Base-by-base conservation (phyloP, 1,140 invertebrate genomes). In the Trichonephila clavata region DNA sequence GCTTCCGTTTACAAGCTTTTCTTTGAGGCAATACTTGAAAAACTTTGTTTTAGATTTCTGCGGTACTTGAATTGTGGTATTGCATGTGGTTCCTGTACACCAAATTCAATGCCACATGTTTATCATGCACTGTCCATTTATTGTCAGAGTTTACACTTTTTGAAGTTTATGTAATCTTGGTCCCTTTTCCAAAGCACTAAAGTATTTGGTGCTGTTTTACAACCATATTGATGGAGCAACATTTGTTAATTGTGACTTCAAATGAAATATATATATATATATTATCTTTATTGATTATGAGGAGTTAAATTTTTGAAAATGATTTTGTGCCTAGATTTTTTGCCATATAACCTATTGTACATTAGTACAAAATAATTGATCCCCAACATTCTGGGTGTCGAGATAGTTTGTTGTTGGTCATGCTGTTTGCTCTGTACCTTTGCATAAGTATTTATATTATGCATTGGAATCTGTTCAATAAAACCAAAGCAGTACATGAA, bases 171-270 rank as follows among this genome's bases (percentile, higher is more conserved):
- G 84, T 90, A 65, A 86, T 93, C 81, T 94, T 94, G 94, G 84
- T 94, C 88, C 88, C 92, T 94, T 94, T 94, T 94, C 94, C 90
- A 92, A 88, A 83, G 93, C 93, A 94, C 94, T 92, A 50, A 94
- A 92, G 94, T 94, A 92, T 94, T 94, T 94, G 94, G 94, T 94
- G 94, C 94, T 94, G 87, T 93, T 94, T 94, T 94, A 94, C 94
- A 94, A 94, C 86, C 91, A 93, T 60, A 86, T 93, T 90, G 83
- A 88, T 89, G 84, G 90, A 93, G 81, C 90, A 94, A 93, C 83
- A 86, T 87, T 88, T 94, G 84, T 90, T 87, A 93, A 93, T 87
- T 83, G 80, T 94, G 84, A 94, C 84, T 93, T 84, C 80, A 89
- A 90, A 94, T 83, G 77, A 94, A 86, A 94, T 88, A 89, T 88